These are phyloP conservation scores for Thaleichthys pacificus DNA, from an alignment of 2,797 vertebrate species.

Conservation along the genomic window DNA sequence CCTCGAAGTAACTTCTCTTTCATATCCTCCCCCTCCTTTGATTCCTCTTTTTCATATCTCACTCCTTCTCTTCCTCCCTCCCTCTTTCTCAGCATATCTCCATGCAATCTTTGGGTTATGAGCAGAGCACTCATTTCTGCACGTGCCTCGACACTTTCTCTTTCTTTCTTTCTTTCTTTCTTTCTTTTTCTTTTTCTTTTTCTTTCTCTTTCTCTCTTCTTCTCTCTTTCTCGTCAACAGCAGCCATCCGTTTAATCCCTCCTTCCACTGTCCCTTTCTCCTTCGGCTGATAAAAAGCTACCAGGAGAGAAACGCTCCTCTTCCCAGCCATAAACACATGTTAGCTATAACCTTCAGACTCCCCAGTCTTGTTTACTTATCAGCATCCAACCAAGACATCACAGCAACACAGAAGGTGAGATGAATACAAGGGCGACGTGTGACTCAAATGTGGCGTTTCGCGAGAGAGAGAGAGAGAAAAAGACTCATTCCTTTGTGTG, in stretches of 20 bases:
- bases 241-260: slow-evolving; percentile 32
- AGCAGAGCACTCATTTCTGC: slow-evolving; percentile 16
- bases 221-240: slow-evolving; percentile 17
- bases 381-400: slow-evolving; percentile 35
- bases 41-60: neutral
- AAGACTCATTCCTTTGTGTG: too few relatives aligned
- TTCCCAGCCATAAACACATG: slow-evolving; percentile 40
- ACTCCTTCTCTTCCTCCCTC: slow-evolving; percentile 13
- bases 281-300: slow-evolving; percentile 16
- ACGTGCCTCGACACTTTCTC: neutral
- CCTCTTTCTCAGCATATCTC: slow-evolving; percentile 20
- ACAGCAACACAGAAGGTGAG: neutral
- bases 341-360: slow-evolving; percentile 34
- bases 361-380: slow-evolving; percentile 21
- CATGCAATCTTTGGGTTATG: slow-evolving; percentile 12
- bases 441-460: neutral
- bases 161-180: slow-evolving; percentile 4
- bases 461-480: too few relatives aligned
- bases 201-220: slow-evolving; percentile 17
- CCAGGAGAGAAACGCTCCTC: slow-evolving; percentile 23
- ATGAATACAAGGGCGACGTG: neutral
- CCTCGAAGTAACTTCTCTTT: slow-evolving; percentile 43
- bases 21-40: slow-evolving; percentile 40
- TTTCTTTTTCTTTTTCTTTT: slow-evolving; percentile 19
- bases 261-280: slow-evolving; percentile 35